These are phyloP conservation scores for Chauna torquata DNA, from an alignment of 2,113 vertebrate genomes.

Conservation along the genomic window DNA sequence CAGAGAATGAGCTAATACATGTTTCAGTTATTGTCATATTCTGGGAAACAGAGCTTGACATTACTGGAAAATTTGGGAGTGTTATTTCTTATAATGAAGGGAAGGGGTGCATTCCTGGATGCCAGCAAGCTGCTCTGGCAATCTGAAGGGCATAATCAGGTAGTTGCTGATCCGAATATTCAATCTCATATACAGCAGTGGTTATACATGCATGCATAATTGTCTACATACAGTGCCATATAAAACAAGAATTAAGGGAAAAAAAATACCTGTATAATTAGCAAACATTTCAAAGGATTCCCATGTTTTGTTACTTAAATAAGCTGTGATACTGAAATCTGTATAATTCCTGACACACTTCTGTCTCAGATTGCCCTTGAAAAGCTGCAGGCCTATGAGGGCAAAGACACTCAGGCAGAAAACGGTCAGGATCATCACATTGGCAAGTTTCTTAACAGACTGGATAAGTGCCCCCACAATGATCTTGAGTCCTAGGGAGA, in stretches of 20 bases:
- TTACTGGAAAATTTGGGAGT: constrained; percentile 6
- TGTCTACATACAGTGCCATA: neutral
- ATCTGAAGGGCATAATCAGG: neutral
- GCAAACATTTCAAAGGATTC: constrained; percentile 72
- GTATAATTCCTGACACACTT: constrained; percentile 84
- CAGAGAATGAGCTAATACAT: neutral
- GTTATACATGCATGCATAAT: neutral
- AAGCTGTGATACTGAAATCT: constrained; percentile 17
- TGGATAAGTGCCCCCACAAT: constrained; percentile 96
- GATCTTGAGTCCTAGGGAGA: constrained; percentile 87
- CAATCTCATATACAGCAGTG: neutral
- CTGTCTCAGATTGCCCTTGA: constrained; percentile 93
- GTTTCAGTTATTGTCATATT: constrained; percentile 4
- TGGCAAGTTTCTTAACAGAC: constrained; percentile 91
- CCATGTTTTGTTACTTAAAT: constrained; percentile 73
- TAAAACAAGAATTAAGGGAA: neutral
- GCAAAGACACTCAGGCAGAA: constrained; percentile 97
- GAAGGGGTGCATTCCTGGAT: neutral
- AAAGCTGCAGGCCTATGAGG: constrained; percentile 94
- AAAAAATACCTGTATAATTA: constrained; percentile 68
- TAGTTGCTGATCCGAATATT: neutral
- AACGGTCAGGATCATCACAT: constrained; percentile 95
- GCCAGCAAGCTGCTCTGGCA: neutral
- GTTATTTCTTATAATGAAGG: neutral
- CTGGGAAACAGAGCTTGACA: neutral